Conservation (phyloP, 2,113 vertebrate species). For the Strigops habroptila region DNA sequence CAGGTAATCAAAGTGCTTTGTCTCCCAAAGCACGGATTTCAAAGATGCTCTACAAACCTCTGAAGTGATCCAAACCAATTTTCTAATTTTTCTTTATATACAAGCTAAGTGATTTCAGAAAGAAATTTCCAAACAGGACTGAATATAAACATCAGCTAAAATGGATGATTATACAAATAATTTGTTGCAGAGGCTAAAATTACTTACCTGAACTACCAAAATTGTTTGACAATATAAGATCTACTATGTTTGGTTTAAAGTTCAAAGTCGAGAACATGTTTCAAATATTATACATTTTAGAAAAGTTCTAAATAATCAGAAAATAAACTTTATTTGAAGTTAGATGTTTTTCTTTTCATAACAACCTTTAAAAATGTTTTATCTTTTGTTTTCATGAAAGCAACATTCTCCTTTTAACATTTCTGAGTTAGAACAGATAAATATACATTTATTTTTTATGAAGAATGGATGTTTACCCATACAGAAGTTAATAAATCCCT, state of each 20-base stretch:
- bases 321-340: background rate
- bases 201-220: background rate
- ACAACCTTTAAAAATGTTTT: background rate
- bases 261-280: background rate
- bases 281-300: background rate
- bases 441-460: background rate
- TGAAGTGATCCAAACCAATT: background rate
- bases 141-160: background rate
- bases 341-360: background rate
- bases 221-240: background rate
- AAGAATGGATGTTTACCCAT: fast-evolving
- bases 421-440: background rate
- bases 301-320: background rate
- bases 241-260: background rate
- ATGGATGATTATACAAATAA: background rate
- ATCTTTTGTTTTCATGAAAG: background rate
- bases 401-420: background rate
- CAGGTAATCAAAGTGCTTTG: background rate
- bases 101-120: background rate
- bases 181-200: background rate
- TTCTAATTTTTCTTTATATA: background rate
- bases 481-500: background rate
- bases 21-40: background rate
- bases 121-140: background rate
- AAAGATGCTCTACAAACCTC: background rate